Base-by-base conservation (phyloP, 2,797 vertebrate species). In the Chanos chanos region DNA sequence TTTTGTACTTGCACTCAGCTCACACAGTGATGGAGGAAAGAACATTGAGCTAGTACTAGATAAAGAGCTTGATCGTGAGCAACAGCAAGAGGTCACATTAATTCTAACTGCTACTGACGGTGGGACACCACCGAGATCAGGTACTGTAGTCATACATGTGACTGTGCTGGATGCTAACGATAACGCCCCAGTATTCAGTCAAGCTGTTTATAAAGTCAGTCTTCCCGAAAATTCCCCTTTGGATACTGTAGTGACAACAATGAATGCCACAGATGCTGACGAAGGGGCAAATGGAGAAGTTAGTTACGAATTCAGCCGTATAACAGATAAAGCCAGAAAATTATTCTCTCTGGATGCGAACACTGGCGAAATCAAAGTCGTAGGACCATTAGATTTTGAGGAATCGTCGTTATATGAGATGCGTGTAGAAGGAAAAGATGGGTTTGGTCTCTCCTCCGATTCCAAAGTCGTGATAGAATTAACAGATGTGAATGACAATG, bases 401-500 rank as follows among this genome's bases (percentile, higher is more conserved):
- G 70, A 77, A 1, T 36, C 48, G 0, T 9, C 13, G 0, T 58
- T 1, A 5, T 83, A 81, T 79, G 87, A 91, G 70, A 61, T 91
- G 3, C 75, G 74, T 18, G 59, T 90, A n/a, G 77, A 80, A 64
- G 87, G 83, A 0, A 85, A 84, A 60, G 89, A 90, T 64, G 80
- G 84, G 4, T 69, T 75, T 4, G 85, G 89, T 1, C 27, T 86
- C 3, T 72, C 79, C 1, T 82, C 61, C 21, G 71, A 80, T 53
- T n/a, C 73, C 0, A 85, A 76, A 22, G 16, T 89, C 22, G 61
- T 80, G 0, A 65, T 89, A 3, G 75, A 78, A 9, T 41, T 90
- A 30, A 52, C 70, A 19, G 89, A 91, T 76, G 62, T 87, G 1
- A 91, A 91, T 78, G 89, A 91, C 37, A 87, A 87, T 4, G 27